Evolutionary conservation across 1,140 invertebrate genomes (phyloP).

Genomic region (Diplogasteroides magnus): DNA sequence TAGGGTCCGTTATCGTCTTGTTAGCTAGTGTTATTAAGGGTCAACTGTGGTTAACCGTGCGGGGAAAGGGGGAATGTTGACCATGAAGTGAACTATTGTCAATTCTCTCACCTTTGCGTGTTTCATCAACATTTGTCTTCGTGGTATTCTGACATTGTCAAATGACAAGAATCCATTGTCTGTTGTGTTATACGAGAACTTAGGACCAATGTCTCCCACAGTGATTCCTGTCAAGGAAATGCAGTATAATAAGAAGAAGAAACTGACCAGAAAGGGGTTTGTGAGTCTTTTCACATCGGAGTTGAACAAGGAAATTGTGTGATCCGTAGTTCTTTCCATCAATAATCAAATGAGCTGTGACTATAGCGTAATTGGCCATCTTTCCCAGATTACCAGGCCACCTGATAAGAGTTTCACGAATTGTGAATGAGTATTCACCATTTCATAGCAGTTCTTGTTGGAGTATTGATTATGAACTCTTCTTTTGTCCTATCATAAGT

Average conservation of each 20-base stretch:
- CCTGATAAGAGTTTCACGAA: too few species aligned
- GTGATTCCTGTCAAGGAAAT: conserved; percentile 77
- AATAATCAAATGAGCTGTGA: conserved; percentile 78
- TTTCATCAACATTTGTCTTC: conserved; percentile 86
- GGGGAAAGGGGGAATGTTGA: too few species aligned
- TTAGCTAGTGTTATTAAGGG: too few species aligned
- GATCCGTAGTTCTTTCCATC: conserved; percentile 77
- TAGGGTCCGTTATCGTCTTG: too few species aligned
- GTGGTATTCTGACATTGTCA: conserved; percentile 65
- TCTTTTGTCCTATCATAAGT: conserved; percentile 76
- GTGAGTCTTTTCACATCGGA: conserved; percentile 79
- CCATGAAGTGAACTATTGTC: too few species aligned
- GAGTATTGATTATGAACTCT: conserved; percentile 81
- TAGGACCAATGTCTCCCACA: conserved; percentile 87
- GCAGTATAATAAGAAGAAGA: too few species aligned
- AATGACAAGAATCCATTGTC: conserved; percentile 67
- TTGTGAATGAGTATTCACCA: too few species aligned
- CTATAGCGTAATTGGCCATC: conserved; percentile 80
- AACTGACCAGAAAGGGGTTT: conserved; percentile 71
- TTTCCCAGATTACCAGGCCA: conserved; percentile 68
- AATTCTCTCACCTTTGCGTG: conserved; percentile 72
- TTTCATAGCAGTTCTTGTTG: conserved; percentile 78
- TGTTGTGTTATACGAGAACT: conserved; percentile 79
- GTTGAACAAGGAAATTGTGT: conserved; percentile 84
- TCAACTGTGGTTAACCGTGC: too few species aligned